These are phyloP conservation scores for Physocephala rufipes DNA, from an alignment of 2,888 invertebrate genomes.

Conservation along the genomic window DNA sequence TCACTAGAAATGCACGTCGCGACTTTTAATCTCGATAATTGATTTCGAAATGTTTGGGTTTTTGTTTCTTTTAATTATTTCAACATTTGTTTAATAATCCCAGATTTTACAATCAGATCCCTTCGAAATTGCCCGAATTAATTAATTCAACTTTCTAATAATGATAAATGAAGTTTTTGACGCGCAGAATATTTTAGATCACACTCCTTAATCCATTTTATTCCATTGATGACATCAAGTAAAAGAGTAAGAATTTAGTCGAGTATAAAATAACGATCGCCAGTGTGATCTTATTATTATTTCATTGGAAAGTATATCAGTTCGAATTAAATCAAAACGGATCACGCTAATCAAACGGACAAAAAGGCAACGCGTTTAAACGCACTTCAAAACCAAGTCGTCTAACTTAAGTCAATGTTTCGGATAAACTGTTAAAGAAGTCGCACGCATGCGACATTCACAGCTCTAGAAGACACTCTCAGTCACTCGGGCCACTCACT, in stretches of 20 bases:
- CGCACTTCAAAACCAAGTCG: slow-evolving; percentile 7
- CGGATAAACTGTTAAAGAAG: slow-evolving; percentile 31
- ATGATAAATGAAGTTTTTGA: neutral
- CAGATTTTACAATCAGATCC: no score
- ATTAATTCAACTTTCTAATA: no score
- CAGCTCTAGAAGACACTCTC: neutral
- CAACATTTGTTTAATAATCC: no score
- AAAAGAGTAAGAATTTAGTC: slow-evolving; percentile 21
- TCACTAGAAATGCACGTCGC: no score
- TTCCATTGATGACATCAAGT: neutral
- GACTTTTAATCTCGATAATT: no score
- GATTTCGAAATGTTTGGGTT: no score
- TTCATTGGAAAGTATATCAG: neutral
- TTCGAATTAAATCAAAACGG: neutral
- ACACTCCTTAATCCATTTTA: slow-evolving; percentile 16
- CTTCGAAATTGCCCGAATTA: no score
- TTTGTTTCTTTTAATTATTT: no score
- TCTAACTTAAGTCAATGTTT: slow-evolving; percentile 22
- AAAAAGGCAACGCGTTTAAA: neutral
- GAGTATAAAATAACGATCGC: slow-evolving; percentile 20
- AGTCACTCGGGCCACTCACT: neutral
- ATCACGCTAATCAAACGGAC: neutral
- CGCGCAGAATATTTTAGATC: slow-evolving; percentile 13
- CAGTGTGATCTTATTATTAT: neutral
- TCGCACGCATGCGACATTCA: slow-evolving; percentile 12